Evolutionary conservation across 2,888 invertebrate genomes (phyloP).

Genomic region (Opisthograptis luteolata): DNA sequence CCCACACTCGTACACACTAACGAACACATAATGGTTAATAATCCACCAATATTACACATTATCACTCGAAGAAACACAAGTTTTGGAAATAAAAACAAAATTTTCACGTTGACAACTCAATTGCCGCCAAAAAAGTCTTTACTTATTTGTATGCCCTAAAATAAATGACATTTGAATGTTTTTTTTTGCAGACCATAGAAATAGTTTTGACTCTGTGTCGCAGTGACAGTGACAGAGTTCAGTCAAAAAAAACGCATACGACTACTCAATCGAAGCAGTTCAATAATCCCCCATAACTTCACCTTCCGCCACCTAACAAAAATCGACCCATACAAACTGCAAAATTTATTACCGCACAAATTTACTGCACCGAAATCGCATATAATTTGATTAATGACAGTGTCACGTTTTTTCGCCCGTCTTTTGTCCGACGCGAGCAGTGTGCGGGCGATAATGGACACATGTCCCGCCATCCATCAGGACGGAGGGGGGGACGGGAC

Average conservation of each 20-base stretch:
- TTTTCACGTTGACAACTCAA: too few relatives aligned
- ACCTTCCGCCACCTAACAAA: conserved; percentile 18
- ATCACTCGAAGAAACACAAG: too few relatives aligned
- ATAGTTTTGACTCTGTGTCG: too few relatives aligned
- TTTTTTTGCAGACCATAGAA: too few relatives aligned
- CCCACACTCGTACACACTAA: too few relatives aligned
- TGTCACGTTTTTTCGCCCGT: conserved; percentile 56
- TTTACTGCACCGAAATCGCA: conserved; percentile 60
- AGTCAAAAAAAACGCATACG: background rate
- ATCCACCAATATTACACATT: too few relatives aligned
- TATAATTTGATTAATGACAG: conserved; percentile 75
- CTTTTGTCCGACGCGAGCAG: conserved; percentile 33
- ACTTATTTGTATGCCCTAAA: too few relatives aligned
- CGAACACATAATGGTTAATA: too few relatives aligned
- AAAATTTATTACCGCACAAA: conserved; percentile 51
- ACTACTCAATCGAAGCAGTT: conserved; percentile 9
- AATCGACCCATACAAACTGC: conserved; percentile 36
- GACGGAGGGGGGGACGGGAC: conserved; percentile 44
- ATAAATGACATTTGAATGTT: too few relatives aligned
- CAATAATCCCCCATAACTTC: conserved; percentile 30
- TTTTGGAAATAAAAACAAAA: too few relatives aligned
- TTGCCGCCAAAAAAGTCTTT: too few relatives aligned
- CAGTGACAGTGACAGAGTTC: too few relatives aligned
- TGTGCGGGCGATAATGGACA: conserved; percentile 71
- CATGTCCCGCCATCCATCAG: conserved; percentile 79